A percentile compares a stretch with the other conserved stretches of the same genome.
Conservation (phyloP, 1,140 invertebrate genomes). For the Drosophila watanabei region DNA sequence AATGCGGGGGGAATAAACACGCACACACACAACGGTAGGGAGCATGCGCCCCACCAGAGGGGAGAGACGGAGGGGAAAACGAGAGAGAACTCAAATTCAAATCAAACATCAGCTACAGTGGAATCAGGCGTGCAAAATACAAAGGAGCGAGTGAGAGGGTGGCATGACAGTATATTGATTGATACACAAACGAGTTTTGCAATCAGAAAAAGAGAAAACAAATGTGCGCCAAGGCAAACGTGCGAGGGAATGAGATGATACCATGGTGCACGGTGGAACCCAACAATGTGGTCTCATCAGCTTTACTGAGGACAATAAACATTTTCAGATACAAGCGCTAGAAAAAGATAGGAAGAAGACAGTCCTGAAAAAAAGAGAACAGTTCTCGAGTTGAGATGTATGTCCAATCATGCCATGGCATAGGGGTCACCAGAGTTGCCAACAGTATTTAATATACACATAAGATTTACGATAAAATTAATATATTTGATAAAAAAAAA, state of each 20-base stretch:
- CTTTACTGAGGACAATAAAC: not conserved
- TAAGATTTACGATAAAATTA: not conserved
- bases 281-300: not conserved
- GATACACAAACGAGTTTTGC: constrained; percentile 76
- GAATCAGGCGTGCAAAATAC: constrained; percentile 65
- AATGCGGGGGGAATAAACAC: constrained; percentile 53
- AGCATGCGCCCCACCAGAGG: constrained; percentile 20
- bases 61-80: constrained; percentile 4
- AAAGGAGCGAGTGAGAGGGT: constrained; percentile 26
- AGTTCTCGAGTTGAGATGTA: not conserved
- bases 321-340: not conserved
- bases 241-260: constrained; percentile 26
- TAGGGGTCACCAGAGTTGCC: constrained; percentile 38
- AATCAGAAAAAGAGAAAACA: constrained; percentile 26
- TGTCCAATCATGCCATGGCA: not conserved
- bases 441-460: not conserved
- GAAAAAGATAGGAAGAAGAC: not conserved
- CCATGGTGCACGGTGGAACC: constrained; percentile 3
- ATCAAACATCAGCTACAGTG: constrained; percentile 44
- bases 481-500: not conserved
- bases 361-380: not conserved
- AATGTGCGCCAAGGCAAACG: constrained; percentile 16
- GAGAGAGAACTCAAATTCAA: constrained; percentile 38
- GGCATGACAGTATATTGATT: constrained; percentile 76
- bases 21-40: constrained; percentile 21